phyloP scores from a whole-genome alignment of 2,797 vertebrate genomes.

The Acridotheres tristis region DNA sequence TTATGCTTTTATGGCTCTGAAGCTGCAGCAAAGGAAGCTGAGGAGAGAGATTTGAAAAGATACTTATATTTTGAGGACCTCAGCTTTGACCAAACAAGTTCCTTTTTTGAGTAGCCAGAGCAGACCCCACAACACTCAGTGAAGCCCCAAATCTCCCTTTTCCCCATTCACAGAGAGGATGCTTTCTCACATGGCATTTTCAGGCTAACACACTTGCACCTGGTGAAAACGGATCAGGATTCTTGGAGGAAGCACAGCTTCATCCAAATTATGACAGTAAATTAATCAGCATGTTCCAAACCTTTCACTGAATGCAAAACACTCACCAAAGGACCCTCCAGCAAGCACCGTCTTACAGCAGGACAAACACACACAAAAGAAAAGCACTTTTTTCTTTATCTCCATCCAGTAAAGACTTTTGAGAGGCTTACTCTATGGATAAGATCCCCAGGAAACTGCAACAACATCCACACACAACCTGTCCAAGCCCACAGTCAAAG shows the following conservation, averaged over 20 bases:
- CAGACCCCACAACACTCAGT: fast-evolving
- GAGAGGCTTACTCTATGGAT: fast-evolving
- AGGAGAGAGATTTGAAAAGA: neutral
- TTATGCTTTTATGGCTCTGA: neutral
- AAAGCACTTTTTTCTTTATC: neutral
- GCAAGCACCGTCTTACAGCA: neutral
- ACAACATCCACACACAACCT: neutral
- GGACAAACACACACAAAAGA: neutral
- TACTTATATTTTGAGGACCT: neutral
- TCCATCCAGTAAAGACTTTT: neutral
- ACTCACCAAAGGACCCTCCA: neutral
- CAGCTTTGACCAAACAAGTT: neutral
- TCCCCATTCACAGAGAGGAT: neutral
- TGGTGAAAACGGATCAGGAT: neutral
- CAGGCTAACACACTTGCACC: neutral
- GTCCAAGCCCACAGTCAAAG: neutral
- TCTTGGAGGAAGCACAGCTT: neutral
- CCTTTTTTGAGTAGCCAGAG: neutral
- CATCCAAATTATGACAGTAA: neutral
- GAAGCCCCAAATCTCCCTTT: fast-evolving
- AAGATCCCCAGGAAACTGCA: neutral
- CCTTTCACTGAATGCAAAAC: neutral
- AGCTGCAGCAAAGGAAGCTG: neutral
- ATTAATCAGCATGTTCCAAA: neutral
- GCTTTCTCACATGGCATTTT: neutral